Base-by-base conservation (phyloP, 1,140 invertebrate species). In the Nephotettix cincticeps region DNA sequence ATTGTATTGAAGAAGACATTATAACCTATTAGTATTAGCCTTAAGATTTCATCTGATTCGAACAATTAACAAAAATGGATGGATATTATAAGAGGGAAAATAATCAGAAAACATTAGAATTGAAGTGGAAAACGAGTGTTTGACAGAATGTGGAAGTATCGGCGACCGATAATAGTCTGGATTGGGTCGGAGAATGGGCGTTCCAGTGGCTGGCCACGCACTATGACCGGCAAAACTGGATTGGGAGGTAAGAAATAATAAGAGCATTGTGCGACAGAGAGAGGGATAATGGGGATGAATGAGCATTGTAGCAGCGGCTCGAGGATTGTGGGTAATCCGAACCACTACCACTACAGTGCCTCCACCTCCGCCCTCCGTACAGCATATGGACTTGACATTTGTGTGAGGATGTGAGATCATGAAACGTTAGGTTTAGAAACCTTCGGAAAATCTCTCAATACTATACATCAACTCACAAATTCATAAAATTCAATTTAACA, bases 251-350 rank as follows among this genome's bases (percentile, higher is more conserved):
- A 51, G 47, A 51, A 51, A 51, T 51, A 51, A 51, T 51, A 51
- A 51, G 47, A n/a, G n/a, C 47, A 51, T 51, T 51, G 47, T 51
- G 47, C 4, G 6, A n/a, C 14, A n/a, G 21, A 51, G 4, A 11
- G 47, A 4, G 19, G 47, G 47, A 51, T 51, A 51, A 51, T 51
- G 36, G 47, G 47, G 47, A 21, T 51, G 47, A 51, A 51, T 51
- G 47, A 21, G 47, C 21, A 51, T 51, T 51, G 47, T 51, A 21
- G 47, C 19, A n/a, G 47, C 6, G 47, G 6, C 6, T 17, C 6
- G 14, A 51, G 47, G 21, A 19, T 51, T 19, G 6, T 51, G 47
- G 47, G 21, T 51, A 51, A 51, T 51, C 47, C 47, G 4, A 4
- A 17, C 21, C 47, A 17, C 14, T 51, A 17, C 47, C 47, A 17